Evolutionary conservation across 2,113 vertebrate genomes (phyloP).

Genomic region (Lycaon pictus): DNA sequence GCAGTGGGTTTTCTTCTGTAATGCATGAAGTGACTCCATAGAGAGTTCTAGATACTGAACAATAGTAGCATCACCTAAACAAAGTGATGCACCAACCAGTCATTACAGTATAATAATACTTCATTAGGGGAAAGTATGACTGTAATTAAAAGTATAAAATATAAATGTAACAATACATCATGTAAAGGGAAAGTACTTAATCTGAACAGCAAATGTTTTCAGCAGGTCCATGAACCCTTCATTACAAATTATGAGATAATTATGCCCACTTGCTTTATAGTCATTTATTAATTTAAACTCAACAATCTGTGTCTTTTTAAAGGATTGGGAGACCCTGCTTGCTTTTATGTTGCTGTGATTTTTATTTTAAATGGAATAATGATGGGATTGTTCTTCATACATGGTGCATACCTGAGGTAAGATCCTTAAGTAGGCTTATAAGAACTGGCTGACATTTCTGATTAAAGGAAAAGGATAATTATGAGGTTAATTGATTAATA

Average conservation of each 20-base stretch:
- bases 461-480: conserved; percentile 8
- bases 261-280: not conserved
- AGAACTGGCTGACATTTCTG: not conserved
- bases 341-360: conserved; percentile 96
- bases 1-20: not conserved
- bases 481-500: not conserved
- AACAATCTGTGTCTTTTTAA: conserved; percentile 81
- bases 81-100: not conserved
- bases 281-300: conserved; percentile 31
- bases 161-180: not conserved
- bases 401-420: conserved; percentile 96
- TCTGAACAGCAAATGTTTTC: not conserved
- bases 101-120: not conserved
- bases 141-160: not conserved
- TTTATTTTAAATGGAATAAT: conserved; percentile 97
- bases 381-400: conserved; percentile 97
- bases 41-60: not conserved
- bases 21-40: not conserved
- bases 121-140: not conserved
- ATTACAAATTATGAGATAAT: not conserved
- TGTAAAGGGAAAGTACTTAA: not conserved
- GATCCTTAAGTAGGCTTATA: not conserved
- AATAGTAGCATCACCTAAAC: not conserved
- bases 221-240: not conserved
- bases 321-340: conserved; percentile 96